These are phyloP conservation scores for Muraenolepis orangiensis DNA, from an alignment of 2,797 vertebrate species.

Conservation along the genomic window DNA sequence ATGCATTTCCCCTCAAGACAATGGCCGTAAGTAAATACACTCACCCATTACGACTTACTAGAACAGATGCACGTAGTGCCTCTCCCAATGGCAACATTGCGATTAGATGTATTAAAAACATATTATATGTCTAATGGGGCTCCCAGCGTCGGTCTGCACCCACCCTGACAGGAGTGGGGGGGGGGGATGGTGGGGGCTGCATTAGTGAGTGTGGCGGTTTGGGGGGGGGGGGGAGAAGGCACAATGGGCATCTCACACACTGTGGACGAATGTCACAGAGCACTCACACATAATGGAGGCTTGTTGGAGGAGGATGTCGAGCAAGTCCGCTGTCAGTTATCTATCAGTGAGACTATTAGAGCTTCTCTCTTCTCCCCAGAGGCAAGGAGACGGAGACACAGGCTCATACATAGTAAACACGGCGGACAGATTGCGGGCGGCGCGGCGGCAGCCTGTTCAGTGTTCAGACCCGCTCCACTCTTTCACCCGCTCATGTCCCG, in stretches of 20 bases:
- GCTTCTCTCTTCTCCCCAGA: slow-evolving; percentile 36
- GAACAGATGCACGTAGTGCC: neutral
- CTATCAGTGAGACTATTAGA: slow-evolving; percentile 60
- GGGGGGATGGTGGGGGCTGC: neutral
- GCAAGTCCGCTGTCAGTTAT: slow-evolving; percentile 58
- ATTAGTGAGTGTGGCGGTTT: neutral
- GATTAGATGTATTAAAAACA: slow-evolving; percentile 1
- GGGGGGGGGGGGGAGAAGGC: neutral
- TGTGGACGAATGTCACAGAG: slow-evolving; percentile 6
- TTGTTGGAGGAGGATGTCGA: slow-evolving; percentile 45
- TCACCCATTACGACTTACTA: neutral
- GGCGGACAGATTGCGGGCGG: neutral
- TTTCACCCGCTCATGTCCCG: neutral
- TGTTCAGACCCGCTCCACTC: neutral
- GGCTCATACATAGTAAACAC: neutral
- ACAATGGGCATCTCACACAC: neutral
- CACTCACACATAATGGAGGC: slow-evolving; percentile 27
- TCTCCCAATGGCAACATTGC: neutral
- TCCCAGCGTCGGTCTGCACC: neutral
- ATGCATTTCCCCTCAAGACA: neutral
- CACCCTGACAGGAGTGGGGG: neutral
- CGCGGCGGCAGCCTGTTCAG: neutral
- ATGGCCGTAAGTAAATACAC: neutral
- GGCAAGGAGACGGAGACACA: slow-evolving; percentile 24
- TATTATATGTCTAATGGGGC: neutral